Evolutionary conservation across 2,888 invertebrate species (phyloP).

Genomic region (Malacosoma neustria): DNA sequence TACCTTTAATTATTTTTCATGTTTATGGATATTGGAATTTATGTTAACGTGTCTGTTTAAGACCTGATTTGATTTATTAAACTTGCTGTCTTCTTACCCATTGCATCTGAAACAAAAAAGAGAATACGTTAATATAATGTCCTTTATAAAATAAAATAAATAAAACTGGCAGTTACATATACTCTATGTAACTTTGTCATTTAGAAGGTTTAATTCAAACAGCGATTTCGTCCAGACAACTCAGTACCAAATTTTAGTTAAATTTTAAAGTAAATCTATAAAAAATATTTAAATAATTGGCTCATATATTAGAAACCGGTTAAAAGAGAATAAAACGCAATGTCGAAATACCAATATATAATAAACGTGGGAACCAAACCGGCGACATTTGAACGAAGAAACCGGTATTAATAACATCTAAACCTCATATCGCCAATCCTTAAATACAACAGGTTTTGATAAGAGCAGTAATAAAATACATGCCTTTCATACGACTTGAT

Average conservation of each 20-base stretch:
- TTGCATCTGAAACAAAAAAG: conserved; percentile 85
- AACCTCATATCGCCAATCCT: background rate
- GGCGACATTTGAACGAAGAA: background rate
- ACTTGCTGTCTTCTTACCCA: conserved; percentile 76
- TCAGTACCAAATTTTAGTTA: no score
- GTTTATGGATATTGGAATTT: conserved; percentile 73
- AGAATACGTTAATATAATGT: conserved; percentile 15
- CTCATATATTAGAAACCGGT: no score
- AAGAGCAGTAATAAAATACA: background rate
- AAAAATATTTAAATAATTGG: no score
- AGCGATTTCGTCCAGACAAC: no score
- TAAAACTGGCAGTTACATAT: no score
- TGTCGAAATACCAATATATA: background rate
- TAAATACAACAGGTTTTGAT: background rate
- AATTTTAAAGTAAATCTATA: no score
- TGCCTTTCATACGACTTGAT: background rate
- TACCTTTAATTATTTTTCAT: conserved; percentile 57
- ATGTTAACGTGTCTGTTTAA: conserved; percentile 54
- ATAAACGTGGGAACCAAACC: background rate
- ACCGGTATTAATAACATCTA: background rate
- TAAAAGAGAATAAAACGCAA: background rate
- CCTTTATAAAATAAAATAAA: no score
- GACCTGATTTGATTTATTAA: conserved; percentile 49
- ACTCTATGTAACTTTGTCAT: no score
- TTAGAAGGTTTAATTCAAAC: no score